These are phyloP conservation scores for Metallyticus violacea DNA, from an alignment of 2,888 invertebrate genomes.

Conservation along the genomic window DNA sequence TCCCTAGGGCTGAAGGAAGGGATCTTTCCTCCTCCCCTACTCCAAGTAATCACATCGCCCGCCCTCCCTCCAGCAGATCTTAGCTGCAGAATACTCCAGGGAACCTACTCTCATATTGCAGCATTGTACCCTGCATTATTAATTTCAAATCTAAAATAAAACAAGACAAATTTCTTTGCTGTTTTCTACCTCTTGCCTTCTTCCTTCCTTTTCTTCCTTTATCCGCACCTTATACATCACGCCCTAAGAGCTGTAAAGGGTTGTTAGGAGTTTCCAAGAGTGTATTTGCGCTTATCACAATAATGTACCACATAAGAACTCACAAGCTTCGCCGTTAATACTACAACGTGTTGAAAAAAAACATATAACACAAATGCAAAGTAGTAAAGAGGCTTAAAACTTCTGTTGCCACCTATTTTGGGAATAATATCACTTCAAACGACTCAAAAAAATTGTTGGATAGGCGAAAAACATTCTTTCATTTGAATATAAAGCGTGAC, in stretches of 20 bases:
- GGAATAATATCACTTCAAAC: too few species aligned
- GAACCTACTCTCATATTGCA: background rate
- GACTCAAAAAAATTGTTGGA: too few species aligned
- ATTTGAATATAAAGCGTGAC: too few species aligned
- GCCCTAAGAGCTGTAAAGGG: background rate
- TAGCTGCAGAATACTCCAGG: background rate
- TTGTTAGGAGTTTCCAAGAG: too few species aligned
- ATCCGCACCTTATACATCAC: slow-evolving; percentile 38
- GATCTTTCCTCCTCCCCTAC: background rate
- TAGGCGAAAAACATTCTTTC: too few species aligned
- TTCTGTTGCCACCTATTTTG: too few species aligned
- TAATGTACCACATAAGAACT: too few species aligned
- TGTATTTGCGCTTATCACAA: too few species aligned
- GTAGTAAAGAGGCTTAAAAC: too few species aligned
- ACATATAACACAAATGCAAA: too few species aligned
- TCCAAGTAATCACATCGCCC: slow-evolving; percentile 20
- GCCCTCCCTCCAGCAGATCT: background rate
- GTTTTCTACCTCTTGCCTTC: slow-evolving; percentile 34
- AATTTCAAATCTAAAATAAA: slow-evolving; percentile 13
- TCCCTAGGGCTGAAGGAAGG: background rate
- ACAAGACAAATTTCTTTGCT: slow-evolving; percentile 5
- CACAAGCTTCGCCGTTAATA: too few species aligned
- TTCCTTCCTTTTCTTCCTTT: slow-evolving; percentile 44
- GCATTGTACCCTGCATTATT: slow-evolving; percentile 19
- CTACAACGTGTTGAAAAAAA: too few species aligned